Conservation (phyloP, 1,140 invertebrate species). For the Euura lappo region DNA sequence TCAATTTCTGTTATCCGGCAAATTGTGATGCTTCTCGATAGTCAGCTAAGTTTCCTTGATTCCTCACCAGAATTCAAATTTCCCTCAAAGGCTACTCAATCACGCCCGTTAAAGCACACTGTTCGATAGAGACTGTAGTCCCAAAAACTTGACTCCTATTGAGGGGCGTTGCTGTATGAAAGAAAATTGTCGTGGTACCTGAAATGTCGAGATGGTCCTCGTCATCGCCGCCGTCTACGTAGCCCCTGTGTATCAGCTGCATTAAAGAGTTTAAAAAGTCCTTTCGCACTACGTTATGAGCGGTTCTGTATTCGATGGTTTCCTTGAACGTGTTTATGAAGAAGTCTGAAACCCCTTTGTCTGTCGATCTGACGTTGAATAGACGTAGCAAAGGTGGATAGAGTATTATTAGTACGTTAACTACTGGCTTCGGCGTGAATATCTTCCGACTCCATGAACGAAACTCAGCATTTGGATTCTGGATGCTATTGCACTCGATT, state of each 20-base stretch:
- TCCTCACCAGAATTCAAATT: no score
- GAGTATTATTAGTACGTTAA: neutral
- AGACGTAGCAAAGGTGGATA: neutral
- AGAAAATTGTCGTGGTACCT: neutral
- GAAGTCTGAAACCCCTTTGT: neutral
- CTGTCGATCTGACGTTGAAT: neutral
- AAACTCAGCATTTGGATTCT: slow-evolving; percentile 46
- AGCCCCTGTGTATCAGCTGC: slow-evolving; percentile 40
- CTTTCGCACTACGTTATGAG: slow-evolving; percentile 52
- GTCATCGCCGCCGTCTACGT: slow-evolving; percentile 17
- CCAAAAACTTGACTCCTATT: slow-evolving; percentile 35
- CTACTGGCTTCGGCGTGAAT: neutral
- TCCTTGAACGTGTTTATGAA: neutral
- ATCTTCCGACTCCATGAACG: slow-evolving; percentile 27
- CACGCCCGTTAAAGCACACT: no score
- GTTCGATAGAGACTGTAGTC: no score
- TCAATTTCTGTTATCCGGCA: neutral
- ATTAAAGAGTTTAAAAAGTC: slow-evolving; percentile 51
- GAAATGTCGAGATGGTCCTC: slow-evolving; percentile 1
- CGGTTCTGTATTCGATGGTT: slow-evolving; percentile 53
- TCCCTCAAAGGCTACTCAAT: no score
- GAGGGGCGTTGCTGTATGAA: neutral
- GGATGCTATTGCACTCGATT: slow-evolving; percentile 50
- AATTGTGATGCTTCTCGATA: neutral
- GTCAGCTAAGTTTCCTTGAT: neutral